Conservation (phyloP, 2,888 invertebrate species). For the Eremobia ochroleuca region DNA sequence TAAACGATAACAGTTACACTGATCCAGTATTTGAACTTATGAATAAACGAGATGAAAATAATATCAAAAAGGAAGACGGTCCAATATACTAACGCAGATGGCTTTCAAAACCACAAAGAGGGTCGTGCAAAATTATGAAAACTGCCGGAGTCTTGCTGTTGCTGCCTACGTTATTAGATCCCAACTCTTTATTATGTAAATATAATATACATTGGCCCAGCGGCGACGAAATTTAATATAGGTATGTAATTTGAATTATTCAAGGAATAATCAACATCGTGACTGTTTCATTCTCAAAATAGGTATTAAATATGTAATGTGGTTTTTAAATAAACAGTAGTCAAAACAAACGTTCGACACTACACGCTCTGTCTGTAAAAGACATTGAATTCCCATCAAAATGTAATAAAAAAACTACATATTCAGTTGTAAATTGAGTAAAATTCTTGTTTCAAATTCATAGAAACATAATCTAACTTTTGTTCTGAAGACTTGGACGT, state of each 20-base stretch:
- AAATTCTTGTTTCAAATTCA: conserved; percentile 4
- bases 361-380: background rate
- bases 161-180: conserved; percentile 72
- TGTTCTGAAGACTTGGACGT: conserved; percentile 16
- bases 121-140: conserved; percentile 72
- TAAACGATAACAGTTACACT: conserved; percentile 37
- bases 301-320: conserved; percentile 64
- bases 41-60: conserved; percentile 3
- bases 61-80: conserved; percentile 42
- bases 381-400: background rate
- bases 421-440: too few relatives aligned
- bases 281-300: conserved; percentile 70
- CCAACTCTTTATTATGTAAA: conserved; percentile 78
- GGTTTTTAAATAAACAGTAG: conserved; percentile 31
- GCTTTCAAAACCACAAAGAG: conserved; percentile 69
- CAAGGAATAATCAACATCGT: conserved; percentile 72
- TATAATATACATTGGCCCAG: conserved; percentile 75
- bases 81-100: conserved; percentile 59
- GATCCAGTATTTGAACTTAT: conserved; percentile 28
- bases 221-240: conserved; percentile 74
- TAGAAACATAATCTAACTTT: background rate
- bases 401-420: too few relatives aligned
- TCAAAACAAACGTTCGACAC: background rate
- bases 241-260: conserved; percentile 76
- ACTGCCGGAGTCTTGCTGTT: conserved; percentile 66